Percentiles rank a stretch among this genome's conserved stretches.
These are phyloP conservation scores for Polydrusus tereticollis DNA, from an alignment of 2,888 invertebrate genomes.

Conservation along the genomic window DNA sequence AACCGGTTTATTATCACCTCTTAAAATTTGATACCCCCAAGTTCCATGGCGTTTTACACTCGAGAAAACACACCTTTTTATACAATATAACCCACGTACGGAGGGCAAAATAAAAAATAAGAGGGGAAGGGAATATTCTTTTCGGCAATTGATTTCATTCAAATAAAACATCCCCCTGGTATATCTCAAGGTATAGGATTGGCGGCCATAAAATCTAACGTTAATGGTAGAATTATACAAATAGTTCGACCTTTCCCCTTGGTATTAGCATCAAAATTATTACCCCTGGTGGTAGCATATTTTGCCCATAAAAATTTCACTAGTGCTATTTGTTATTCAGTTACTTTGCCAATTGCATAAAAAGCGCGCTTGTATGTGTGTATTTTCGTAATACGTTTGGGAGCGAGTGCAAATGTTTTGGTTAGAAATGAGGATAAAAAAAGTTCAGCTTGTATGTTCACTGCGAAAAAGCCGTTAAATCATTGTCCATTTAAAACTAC, in stretches of 20 bases:
- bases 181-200: conserved; percentile 45
- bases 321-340: conserved; percentile 31
- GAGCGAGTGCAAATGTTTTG: neutral
- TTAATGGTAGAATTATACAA: conserved; percentile 48
- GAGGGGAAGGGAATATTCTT: conserved; percentile 28
- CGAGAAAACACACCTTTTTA: conserved; percentile 13
- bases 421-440: neutral
- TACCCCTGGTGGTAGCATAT: conserved; percentile 36
- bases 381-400: conserved; percentile 15
- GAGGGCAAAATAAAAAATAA: conserved; percentile 19
- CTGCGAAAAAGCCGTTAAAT: neutral
- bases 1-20: neutral
- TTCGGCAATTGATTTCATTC: conserved; percentile 43
- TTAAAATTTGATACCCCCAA: conserved; percentile 4
- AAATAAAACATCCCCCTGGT: conserved; percentile 42
- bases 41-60: conserved; percentile 5
- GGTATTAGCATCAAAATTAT: conserved; percentile 49
- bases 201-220: conserved; percentile 47
- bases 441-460: neutral
- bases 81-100: conserved; percentile 10
- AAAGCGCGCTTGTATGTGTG: neutral
- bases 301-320: conserved; percentile 40
- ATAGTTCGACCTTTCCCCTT: conserved; percentile 45
- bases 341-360: conserved; percentile 14
- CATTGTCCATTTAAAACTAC: neutral